Base-by-base conservation (phyloP, 2,113 vertebrate genomes). In the Ophiodon elongatus region DNA sequence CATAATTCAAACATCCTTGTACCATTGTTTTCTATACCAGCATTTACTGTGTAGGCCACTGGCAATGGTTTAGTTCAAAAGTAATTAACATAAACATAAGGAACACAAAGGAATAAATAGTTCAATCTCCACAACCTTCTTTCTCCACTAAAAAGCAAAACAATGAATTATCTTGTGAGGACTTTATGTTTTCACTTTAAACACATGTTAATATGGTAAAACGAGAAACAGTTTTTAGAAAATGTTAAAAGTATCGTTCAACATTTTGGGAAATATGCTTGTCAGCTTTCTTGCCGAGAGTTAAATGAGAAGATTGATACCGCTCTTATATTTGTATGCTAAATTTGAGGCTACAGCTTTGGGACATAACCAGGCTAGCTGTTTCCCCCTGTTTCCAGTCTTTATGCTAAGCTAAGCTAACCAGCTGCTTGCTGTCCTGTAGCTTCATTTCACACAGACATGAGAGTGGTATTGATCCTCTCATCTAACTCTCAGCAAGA, bases 51-150 rank as follows among this genome's bases (percentile, higher is more conserved):
- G 63, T 52, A 37, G 29, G 3, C 23, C 35, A 54, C 50, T 29
- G 27, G 10, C 33, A 72, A 57, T n/a, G 6, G 29, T 43, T 15
- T 47, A 14, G 13, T 33, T 8, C 8, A 70, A 8, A 27, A 27
- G 7, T 70, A 31, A 68, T 19, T 27, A 33, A 79, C 11, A 50
- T 27, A 37, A 57, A 83, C 33, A 69, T 29, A 62, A 79, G 59
- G 37, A 85, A 71, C 33, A 71, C 2, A 39, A 64, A 59, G 33
- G 27, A 73, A 76, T 45, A 29, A 64, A 74, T n/a, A 39, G 19
- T 54, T 56, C 3, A 33, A 77, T 59, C 17, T 63, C 0, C 60
- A 66, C 25, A 71, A 35, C 14, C 50, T 54, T 35, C 15, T 29
- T 45, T 76, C 2, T 31, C 43, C 43, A 14, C 56, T 25, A 52